These are phyloP conservation scores for Ellobius talpinus DNA, from an alignment of 2,113 vertebrate species.

Conservation along the genomic window DNA sequence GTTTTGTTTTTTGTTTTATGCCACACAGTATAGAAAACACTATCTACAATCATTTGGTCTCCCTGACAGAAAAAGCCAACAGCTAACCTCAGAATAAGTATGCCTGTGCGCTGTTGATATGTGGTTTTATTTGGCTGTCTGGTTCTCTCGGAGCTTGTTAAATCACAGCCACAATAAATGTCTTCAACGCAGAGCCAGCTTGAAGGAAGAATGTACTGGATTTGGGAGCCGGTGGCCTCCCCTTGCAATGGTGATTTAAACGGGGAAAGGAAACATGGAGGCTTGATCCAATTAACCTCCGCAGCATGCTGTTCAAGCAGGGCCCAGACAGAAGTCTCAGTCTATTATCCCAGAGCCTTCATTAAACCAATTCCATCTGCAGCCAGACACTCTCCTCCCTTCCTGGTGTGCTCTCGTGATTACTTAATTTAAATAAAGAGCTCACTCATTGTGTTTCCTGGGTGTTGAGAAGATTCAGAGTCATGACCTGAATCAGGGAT, in stretches of 20 bases:
- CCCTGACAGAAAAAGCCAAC: background rate
- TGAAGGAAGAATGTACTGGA: background rate
- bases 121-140: background rate
- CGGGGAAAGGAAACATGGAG: background rate
- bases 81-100: background rate
- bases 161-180: background rate
- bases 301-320: background rate
- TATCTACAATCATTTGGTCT: background rate
- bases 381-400: background rate
- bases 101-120: background rate
- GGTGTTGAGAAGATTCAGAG: background rate
- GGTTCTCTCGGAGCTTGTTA: background rate
- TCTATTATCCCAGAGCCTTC: background rate
- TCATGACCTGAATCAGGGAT: background rate
- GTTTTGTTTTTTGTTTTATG: background rate
- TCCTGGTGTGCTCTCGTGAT: background rate
- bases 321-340: background rate
- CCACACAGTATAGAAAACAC: background rate
- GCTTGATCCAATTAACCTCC: background rate
- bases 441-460: background rate
- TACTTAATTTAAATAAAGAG: conserved; percentile 17
- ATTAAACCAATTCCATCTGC: background rate
- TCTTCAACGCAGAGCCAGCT: background rate
- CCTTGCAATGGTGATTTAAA: background rate
- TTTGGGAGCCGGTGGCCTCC: background rate